phyloP scores from a whole-genome alignment of 2,888 invertebrate genomes.

The Epicampocera succincta region DNA sequence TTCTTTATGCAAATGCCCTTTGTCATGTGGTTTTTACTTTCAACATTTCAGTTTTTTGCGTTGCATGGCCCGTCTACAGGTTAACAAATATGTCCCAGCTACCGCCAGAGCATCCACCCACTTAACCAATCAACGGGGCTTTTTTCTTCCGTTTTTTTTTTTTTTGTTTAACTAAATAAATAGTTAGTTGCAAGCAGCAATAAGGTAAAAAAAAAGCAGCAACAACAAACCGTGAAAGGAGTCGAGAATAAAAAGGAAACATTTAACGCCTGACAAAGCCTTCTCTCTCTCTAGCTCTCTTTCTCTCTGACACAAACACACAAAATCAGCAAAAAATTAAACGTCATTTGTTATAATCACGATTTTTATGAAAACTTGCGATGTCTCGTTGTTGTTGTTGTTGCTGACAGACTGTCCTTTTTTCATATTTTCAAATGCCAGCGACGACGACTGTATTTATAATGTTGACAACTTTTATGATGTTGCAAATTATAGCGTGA shows the following conservation, averaged over 20 bases:
- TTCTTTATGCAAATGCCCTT: not conserved
- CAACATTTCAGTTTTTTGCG: not conserved
- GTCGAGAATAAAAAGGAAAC: conserved; percentile 4
- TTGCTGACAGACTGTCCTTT: conserved; percentile 18
- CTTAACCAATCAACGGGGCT: conserved; percentile 27
- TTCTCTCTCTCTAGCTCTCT: not conserved
- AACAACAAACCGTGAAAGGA: not conserved
- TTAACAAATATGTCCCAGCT: conserved; percentile 26
- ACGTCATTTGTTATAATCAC: conserved; percentile 61
- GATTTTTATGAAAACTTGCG: conserved; percentile 46
- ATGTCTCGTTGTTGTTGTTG: not conserved
- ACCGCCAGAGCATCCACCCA: conserved; percentile 15
- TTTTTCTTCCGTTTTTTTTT: not conserved
- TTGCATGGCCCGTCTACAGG: conserved; percentile 24
- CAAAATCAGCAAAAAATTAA: conserved; percentile 36
- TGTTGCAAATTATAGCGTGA: conserved; percentile 64
- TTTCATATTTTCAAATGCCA: not conserved
- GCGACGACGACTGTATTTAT: conserved; percentile 44
- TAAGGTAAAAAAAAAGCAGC: conserved; percentile 8
- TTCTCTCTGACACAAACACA: conserved; percentile 8
- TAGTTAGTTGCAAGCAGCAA: conserved; percentile 22
- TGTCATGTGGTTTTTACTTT: conserved; percentile 3
- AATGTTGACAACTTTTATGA: conserved; percentile 68
- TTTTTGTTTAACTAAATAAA: no score
- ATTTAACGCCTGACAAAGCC: conserved; percentile 52